phyloP scores from a whole-genome alignment of 2,888 invertebrate species.

The Chrysolina oricalcia region DNA sequence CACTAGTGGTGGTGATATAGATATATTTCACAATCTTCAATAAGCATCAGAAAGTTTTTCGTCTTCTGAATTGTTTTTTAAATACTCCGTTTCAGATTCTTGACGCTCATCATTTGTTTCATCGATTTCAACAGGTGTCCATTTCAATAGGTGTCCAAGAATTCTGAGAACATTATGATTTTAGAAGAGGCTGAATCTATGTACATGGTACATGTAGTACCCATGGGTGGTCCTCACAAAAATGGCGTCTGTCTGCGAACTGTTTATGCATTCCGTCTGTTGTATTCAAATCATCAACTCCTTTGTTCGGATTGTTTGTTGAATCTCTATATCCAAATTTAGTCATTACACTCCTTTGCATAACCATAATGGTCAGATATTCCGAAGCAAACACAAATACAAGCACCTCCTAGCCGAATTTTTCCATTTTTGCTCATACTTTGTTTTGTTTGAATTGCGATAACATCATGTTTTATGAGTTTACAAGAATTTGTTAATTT shows the following conservation, averaged over 20 bases:
- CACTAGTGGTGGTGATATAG: too few species aligned
- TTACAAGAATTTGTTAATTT: constrained; percentile 14
- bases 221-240: background rate
- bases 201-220: background rate
- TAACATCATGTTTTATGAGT: constrained; percentile 10
- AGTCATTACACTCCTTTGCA: constrained; percentile 36
- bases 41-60: too few species aligned
- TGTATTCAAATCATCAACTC: constrained; percentile 37
- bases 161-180: too few species aligned
- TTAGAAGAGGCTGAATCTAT: too few species aligned
- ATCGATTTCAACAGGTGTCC: too few species aligned
- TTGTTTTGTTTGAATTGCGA: background rate
- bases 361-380: constrained; percentile 31
- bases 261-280: constrained; percentile 32
- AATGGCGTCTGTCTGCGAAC: background rate
- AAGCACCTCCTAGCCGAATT: constrained; percentile 17
- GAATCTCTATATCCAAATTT: constrained; percentile 29
- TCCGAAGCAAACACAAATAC: constrained; percentile 23
- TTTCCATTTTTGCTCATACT: constrained; percentile 17
- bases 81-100: too few species aligned
- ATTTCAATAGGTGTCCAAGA: too few species aligned
- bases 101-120: too few species aligned
- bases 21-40: too few species aligned
- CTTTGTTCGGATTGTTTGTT: constrained; percentile 27
- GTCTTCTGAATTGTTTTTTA: too few species aligned